Evolutionary conservation across 2,797 vertebrate genomes (phyloP), one percentile per base, ranked within the genome.

Genomic region (Sorex maritimensis): DNA sequence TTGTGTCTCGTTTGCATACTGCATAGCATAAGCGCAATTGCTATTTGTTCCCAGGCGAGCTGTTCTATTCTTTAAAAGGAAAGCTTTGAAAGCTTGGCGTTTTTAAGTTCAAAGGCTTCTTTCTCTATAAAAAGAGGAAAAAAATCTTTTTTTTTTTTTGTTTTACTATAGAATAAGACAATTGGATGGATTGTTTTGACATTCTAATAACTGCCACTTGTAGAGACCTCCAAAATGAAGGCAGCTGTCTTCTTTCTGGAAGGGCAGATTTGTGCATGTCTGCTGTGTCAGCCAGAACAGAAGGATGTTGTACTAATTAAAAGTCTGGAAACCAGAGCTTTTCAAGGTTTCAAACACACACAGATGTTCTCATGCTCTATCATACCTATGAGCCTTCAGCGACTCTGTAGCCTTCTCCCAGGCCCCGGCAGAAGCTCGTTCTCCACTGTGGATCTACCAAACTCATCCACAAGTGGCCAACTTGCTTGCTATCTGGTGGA

Each of bases 201-300:
- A 84, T 92, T 95, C 88, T 94, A 90, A 91, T 96, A 94, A 80
- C 82, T 93, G 90, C 75, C 85, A 52, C 72, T 94, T 91, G 80
- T 69, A 95, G 89, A 92, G 46, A 86, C 52, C 73, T 21, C 52
- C 8, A 5, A 90, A 95, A 92, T 72, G 75, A 94, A 87, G 69
- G 73, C 69, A 86, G 34, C 26, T 65, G 34, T 26, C 28, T 88
- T 77, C 85, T 88, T 95, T 90, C 85, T 23, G 85, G 58, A 96
- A 96, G 95, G 96, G 95, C 96, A 90, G 94, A 93, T 91, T 86
- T 86, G 81, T 96, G 94, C 93, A 84, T 96, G 96, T 98, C 94
- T 91, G 92, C 90, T 88, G 81, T 91, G 94, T 95, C 44, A 72
- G 58, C 81, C 94, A 87, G 96, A 95, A 95, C 84, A 83, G 86